phyloP scores from a whole-genome alignment of 2,888 invertebrate species.

The Ichneumoninae sp. region DNA sequence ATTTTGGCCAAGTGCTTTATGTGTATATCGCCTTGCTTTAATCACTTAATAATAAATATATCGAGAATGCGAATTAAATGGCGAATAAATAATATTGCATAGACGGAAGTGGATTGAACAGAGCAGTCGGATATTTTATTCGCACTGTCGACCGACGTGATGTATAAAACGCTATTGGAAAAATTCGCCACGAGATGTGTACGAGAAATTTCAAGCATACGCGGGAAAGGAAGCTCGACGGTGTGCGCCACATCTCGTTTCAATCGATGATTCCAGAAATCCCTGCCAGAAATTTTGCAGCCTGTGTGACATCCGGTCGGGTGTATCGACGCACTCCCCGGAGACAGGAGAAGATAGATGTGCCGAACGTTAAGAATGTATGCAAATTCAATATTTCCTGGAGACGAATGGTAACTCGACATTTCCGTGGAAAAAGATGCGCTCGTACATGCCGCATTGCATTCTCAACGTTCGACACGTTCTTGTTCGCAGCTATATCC shows the following conservation, averaged over 20 bases:
- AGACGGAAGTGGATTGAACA: constrained; percentile 26
- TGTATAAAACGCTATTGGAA: constrained; percentile 15
- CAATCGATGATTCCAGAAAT: constrained; percentile 4
- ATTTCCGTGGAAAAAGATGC: neutral
- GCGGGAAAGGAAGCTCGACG: neutral
- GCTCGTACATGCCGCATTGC: constrained; percentile 13
- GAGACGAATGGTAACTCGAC: constrained; percentile 21
- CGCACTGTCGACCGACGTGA: neutral
- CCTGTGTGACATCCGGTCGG: constrained; percentile 8
- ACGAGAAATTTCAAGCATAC: neutral
- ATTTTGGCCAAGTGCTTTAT: no score
- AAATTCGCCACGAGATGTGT: constrained; percentile 2
- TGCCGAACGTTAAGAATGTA: constrained; percentile 24
- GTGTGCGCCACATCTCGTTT: constrained; percentile 8
- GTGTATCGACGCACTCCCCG: constrained; percentile 22
- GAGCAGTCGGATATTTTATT: constrained; percentile 15
- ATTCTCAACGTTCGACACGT: constrained; percentile 24
- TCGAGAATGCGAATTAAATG: neutral
- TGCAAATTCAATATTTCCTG: constrained; percentile 45
- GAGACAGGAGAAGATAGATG: constrained; percentile 5
- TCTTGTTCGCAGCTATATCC: neutral
- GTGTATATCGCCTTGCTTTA: no score
- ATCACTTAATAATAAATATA: neutral
- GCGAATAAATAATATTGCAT: neutral
- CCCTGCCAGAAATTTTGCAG: neutral